These are phyloP conservation scores for Rhinoraja longicauda DNA, from an alignment of 2,797 vertebrate species.

Conservation along the genomic window DNA sequence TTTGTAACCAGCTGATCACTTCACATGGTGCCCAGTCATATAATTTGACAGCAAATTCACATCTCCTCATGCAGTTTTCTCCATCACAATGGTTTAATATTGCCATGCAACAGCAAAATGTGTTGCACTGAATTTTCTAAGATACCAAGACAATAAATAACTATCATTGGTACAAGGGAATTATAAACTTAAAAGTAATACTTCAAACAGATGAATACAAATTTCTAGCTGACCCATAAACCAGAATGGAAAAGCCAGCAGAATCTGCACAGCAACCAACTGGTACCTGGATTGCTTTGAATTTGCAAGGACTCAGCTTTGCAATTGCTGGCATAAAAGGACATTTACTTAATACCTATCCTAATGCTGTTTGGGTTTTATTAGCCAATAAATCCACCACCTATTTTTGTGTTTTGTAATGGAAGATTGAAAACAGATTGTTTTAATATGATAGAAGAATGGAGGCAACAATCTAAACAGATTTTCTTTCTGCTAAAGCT, in stretches of 20 bases:
- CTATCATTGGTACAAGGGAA: background rate
- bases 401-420: background rate
- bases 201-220: background rate
- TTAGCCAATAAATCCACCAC: background rate
- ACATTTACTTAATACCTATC: background rate
- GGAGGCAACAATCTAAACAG: slow-evolving; percentile 4
- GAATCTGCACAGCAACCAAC: background rate
- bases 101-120: background rate
- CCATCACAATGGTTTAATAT: background rate
- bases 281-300: background rate
- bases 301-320: background rate
- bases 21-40: too few relatives aligned
- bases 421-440: slow-evolving; percentile 12
- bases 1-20: background rate
- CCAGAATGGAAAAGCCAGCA: background rate
- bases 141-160: background rate
- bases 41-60: background rate
- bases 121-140: background rate
- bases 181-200: background rate
- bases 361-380: background rate
- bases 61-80: background rate
- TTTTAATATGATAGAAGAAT: background rate
- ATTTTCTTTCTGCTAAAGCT: background rate
- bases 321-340: background rate
- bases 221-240: background rate